phyloP scores from a whole-genome alignment of 2,113 vertebrate species.

The Engraulis encrasicolus region DNA sequence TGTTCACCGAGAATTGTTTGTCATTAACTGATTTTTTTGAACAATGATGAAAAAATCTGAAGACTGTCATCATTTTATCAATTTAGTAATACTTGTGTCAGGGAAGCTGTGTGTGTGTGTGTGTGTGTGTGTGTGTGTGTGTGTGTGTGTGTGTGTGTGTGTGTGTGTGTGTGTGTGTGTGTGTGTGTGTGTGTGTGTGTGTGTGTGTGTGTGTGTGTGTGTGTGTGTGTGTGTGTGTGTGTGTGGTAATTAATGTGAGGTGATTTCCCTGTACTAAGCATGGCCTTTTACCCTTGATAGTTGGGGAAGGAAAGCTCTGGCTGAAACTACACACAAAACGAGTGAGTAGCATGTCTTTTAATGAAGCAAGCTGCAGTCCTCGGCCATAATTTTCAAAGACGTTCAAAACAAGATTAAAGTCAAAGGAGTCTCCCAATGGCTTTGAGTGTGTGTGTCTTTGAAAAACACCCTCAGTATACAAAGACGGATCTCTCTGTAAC shows the following conservation, averaged over 20 bases:
- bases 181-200: slow-evolving; percentile 14
- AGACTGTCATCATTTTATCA: too few relatives aligned
- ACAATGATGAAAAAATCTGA: too few relatives aligned
- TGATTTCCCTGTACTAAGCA: not conserved
- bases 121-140: too few relatives aligned
- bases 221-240: too few relatives aligned
- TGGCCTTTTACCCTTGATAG: slow-evolving; percentile 9
- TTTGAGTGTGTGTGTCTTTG: slow-evolving; percentile 81
- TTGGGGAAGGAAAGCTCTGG: slow-evolving; percentile 66
- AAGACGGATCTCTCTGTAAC: slow-evolving; percentile 56
- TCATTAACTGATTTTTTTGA: too few relatives aligned
- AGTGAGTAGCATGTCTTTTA: slow-evolving; percentile 79
- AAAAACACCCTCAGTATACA: slow-evolving; percentile 84
- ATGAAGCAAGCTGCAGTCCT: slow-evolving; percentile 83
- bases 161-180: not conserved
- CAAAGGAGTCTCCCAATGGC: slow-evolving; percentile 85
- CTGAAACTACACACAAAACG: slow-evolving; percentile 81
- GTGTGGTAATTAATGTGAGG: too few relatives aligned
- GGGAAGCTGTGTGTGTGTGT: too few relatives aligned
- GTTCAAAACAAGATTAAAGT: slow-evolving; percentile 80
- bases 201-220: slow-evolving; percentile 35
- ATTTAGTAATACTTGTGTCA: too few relatives aligned
- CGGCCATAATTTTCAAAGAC: slow-evolving; percentile 84
- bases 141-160: slow-evolving; percentile 24
- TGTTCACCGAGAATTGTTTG: too few relatives aligned